These are phyloP conservation scores for Aldabrachelys gigantea DNA, from an alignment of 2,113 vertebrate species.

Conservation along the genomic window DNA sequence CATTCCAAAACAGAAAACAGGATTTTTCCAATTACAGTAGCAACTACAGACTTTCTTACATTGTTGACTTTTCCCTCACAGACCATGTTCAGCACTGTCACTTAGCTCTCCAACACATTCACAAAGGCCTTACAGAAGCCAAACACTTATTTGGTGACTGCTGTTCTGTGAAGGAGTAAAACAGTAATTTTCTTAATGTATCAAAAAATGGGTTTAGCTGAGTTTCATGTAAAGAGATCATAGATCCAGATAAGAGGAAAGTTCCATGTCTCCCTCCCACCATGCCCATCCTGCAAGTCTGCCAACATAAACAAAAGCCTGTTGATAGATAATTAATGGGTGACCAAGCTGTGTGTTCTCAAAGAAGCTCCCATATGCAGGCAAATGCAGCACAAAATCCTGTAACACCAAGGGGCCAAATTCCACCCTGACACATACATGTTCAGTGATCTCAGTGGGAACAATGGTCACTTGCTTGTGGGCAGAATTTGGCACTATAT, in stretches of 20 bases:
- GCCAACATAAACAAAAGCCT: not conserved
- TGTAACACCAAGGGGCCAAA: not conserved
- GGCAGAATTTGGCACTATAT: not conserved
- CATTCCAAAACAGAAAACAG: not conserved
- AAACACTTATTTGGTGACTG: not conserved
- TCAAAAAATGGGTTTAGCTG: not conserved
- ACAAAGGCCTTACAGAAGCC: not conserved
- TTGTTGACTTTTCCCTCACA: not conserved
- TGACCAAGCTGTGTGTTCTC: not conserved
- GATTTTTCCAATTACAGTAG: not conserved
- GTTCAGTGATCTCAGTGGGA: not conserved
- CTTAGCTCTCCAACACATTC: not conserved
- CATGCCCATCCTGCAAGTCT: not conserved
- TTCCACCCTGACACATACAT: not conserved
- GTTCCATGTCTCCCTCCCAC: not conserved
- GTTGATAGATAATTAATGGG: not conserved
- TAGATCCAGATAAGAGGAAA: constrained; percentile 8
- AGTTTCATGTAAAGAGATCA: not conserved
- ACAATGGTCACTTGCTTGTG: not conserved
- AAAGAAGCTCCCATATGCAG: not conserved
- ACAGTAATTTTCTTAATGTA: constrained; percentile 10
- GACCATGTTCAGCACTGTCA: not conserved
- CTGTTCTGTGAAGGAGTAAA: not conserved
- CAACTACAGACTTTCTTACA: not conserved
- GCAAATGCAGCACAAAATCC: not conserved